Conservation (phyloP, 1,140 invertebrate genomes). For the Diachasma alloeum region DNA sequence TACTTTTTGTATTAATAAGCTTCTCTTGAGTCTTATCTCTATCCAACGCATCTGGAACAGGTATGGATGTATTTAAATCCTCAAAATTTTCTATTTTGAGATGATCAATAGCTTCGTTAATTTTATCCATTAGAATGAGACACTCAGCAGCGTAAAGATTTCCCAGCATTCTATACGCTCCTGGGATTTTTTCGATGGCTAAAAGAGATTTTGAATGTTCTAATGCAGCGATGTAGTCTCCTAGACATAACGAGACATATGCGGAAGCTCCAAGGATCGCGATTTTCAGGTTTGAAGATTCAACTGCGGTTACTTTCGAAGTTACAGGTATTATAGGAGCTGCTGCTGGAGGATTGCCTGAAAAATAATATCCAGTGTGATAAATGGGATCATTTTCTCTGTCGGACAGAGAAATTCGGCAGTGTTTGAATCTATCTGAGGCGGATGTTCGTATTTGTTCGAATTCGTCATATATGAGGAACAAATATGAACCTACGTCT, state of each 20-base stretch:
- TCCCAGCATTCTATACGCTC: constrained; percentile 77
- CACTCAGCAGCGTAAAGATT: constrained; percentile 92
- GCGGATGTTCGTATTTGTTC: no score
- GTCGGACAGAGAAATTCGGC: no score
- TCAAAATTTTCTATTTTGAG: constrained; percentile 81
- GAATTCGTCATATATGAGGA: no score
- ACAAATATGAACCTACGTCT: no score
- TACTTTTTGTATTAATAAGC: constrained; percentile 57
- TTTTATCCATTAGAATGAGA: constrained; percentile 83
- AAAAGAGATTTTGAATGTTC: constrained; percentile 78
- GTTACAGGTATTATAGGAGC: constrained; percentile 35
- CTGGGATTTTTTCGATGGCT: constrained; percentile 71
- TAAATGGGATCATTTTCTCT: no score
- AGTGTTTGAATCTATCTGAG: no score
- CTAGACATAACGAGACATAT: constrained; percentile 85
- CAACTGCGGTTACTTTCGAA: constrained; percentile 45
- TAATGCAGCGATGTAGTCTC: constrained; percentile 84
- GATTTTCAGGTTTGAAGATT: constrained; percentile 67
- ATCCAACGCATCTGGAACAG: constrained; percentile 47
- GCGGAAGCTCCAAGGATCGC: constrained; percentile 81
- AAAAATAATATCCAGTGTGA: constrained; percentile 10
- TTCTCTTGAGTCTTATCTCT: constrained; percentile 53
- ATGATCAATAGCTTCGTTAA: constrained; percentile 84
- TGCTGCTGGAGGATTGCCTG: constrained; percentile 46
- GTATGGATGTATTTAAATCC: constrained; percentile 65